Conservation (phyloP, 2,113 vertebrate genomes). For the Arizona elegans region DNA sequence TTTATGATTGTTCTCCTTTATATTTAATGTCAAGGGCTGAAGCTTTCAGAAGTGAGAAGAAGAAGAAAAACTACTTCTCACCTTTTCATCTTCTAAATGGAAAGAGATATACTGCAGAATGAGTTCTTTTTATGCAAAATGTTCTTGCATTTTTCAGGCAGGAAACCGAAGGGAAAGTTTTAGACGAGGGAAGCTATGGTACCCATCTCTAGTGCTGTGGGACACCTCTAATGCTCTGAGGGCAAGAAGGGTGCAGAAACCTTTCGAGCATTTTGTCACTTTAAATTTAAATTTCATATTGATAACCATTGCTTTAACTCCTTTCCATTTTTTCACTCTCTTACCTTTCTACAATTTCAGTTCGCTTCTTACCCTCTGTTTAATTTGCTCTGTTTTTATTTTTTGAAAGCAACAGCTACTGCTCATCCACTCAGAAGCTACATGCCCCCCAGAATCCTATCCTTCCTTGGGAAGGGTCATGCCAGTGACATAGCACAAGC, state of each 20-base stretch:
- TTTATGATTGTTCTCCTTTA: not conserved
- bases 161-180: not conserved
- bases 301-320: not conserved
- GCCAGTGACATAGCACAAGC: not conserved
- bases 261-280: not conserved
- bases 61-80: not conserved
- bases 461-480: not conserved
- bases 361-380: not conserved
- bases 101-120: not conserved
- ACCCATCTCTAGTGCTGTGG: not conserved
- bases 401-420: not conserved
- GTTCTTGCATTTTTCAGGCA: not conserved
- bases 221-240: too few species aligned
- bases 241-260: not conserved
- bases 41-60: not conserved
- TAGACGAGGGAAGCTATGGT: not conserved
- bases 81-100: not conserved
- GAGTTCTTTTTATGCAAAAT: not conserved
- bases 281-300: not conserved
- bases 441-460: not conserved
- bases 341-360: not conserved
- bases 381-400: not conserved
- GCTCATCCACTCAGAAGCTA: not conserved
- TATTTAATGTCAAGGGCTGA: not conserved
- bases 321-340: not conserved